Percentiles rank a stretch among this genome's conserved stretches.
phyloP scores from a whole-genome alignment of 2,888 invertebrate genomes.

The Chloroclysta siterata region DNA sequence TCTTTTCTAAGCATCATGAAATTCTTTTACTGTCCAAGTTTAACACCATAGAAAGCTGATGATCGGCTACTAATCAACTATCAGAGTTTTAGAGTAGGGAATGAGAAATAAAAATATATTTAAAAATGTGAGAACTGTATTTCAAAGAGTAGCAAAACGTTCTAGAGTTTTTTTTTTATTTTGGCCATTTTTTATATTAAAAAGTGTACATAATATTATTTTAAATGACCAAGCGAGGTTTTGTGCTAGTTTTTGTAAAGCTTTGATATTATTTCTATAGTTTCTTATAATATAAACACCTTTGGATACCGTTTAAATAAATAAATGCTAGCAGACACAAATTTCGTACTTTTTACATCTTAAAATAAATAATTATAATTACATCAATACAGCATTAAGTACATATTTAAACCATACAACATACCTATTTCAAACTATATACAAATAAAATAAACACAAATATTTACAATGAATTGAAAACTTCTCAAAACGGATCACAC shows the following conservation, averaged over 20 bases:
- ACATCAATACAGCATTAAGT: not conserved
- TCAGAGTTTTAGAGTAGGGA: no score
- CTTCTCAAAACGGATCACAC: no score
- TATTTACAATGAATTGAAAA: no score
- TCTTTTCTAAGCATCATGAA: no score
- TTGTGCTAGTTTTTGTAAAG: constrained; percentile 5
- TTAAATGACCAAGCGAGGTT: not conserved
- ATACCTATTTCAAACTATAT: no score
- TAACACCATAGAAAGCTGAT: no score
- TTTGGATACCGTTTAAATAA: not conserved
- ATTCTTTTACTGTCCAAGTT: no score
- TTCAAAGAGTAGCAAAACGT: constrained; percentile 18
- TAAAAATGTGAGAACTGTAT: constrained; percentile 25
- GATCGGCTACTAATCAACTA: no score
- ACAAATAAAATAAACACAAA: no score
- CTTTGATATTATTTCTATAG: not conserved
- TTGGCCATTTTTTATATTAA: not conserved
- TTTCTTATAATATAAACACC: not conserved
- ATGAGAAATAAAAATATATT: not conserved
- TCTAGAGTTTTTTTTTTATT: constrained; percentile 2
- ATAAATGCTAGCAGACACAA: not conserved
- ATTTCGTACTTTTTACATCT: not conserved
- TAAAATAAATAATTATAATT: not conserved
- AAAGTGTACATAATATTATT: not conserved
- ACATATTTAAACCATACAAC: not conserved